A percentile compares a stretch with the other conserved stretches of the same genome.
phyloP scores from a whole-genome alignment of 2,113 vertebrate genomes.

The Lagopus leucura region DNA sequence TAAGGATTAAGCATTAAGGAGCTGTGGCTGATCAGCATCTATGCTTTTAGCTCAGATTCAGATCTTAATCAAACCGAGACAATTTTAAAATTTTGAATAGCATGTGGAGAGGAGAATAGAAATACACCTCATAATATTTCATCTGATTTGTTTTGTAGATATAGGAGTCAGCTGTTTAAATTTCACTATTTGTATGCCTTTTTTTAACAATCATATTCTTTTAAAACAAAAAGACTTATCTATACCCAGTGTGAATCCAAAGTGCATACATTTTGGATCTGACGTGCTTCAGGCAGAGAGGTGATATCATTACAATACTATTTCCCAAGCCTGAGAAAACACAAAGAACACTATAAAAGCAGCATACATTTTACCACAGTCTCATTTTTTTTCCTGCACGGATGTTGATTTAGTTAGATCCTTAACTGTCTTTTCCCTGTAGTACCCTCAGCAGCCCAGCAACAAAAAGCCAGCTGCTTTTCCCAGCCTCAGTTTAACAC shows the following conservation, averaged over 20 bases:
- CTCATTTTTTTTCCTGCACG: not conserved
- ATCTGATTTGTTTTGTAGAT: conserved; percentile 5
- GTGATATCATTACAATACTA: not conserved
- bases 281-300: not conserved
- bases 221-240: not conserved
- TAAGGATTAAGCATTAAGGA: not conserved
- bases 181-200: not conserved
- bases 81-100: conserved; percentile 11
- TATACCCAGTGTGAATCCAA: no score
- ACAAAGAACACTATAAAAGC: not conserved
- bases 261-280: not conserved
- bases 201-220: conserved; percentile 22
- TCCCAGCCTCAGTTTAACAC: not conserved
- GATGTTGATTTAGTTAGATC: not conserved
- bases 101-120: not conserved
- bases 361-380: not conserved
- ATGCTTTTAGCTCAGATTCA: not conserved
- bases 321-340: not conserved
- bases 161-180: not conserved
- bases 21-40: not conserved
- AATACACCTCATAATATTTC: not conserved
- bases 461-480: conserved; percentile 32
- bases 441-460: not conserved
- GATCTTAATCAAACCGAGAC: not conserved
- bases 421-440: conserved; percentile 8